phyloP scores from a whole-genome alignment of 2,888 invertebrate genomes.

The Tetanocera ferruginea region DNA sequence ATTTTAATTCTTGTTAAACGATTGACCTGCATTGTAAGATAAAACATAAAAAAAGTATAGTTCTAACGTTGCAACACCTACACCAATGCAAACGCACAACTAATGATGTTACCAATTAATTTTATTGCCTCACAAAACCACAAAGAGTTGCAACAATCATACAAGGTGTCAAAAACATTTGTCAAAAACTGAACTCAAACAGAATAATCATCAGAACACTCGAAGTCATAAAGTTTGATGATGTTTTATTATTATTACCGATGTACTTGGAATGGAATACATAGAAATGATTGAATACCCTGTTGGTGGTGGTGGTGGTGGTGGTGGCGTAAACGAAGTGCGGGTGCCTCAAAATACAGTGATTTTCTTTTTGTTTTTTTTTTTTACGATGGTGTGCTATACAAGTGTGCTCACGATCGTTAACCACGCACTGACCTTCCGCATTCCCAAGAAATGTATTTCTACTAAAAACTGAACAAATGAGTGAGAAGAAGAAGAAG shows the following conservation, averaged over 20 bases:
- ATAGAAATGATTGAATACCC: conserved; percentile 24
- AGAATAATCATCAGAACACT: not conserved
- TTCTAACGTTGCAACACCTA: not conserved
- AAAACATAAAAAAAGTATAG: not conserved
- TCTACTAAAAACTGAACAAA: not conserved
- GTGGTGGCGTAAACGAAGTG: not conserved
- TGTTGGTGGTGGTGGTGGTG: not conserved
- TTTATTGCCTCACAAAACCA: conserved; percentile 24
- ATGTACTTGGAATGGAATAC: not conserved
- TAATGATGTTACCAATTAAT: conserved; percentile 23
- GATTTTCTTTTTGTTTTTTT: not conserved
- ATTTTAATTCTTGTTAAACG: not conserved
- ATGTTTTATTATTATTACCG: not conserved
- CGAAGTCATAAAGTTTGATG: conserved; percentile 26
- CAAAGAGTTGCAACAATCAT: conserved; percentile 2
- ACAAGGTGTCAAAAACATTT: conserved; percentile 24
- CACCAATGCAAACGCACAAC: not conserved
- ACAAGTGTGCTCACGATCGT: not conserved
- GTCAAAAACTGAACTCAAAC: conserved; percentile 4
- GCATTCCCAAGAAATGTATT: conserved; percentile 16
- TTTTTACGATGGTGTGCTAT: not conserved
- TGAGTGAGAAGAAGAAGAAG: too few species aligned
- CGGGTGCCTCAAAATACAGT: not conserved
- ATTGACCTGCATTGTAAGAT: not conserved
- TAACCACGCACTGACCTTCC: conserved; percentile 29